These are phyloP conservation scores for Urocynchramus pylzowi DNA, from an alignment of 2,113 vertebrate genomes.

Conservation along the genomic window DNA sequence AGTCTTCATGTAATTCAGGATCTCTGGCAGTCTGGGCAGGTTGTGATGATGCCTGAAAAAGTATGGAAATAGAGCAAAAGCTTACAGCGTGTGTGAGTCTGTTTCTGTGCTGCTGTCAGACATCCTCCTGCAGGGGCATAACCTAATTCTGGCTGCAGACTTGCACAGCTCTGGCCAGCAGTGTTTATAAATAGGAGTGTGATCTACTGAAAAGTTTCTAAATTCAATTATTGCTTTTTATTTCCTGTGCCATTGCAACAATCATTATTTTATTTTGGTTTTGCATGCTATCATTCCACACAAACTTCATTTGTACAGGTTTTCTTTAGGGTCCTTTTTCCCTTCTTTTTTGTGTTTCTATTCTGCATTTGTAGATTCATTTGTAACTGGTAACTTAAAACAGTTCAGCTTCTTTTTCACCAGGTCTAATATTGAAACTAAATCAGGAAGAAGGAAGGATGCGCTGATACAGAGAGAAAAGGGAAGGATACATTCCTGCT, in stretches of 20 bases:
- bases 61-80: background rate
- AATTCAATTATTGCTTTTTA: slow-evolving; percentile 20
- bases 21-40: background rate
- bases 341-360: background rate
- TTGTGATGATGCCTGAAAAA: background rate
- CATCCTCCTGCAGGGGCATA: background rate
- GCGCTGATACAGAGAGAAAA: background rate
- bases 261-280: background rate
- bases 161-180: background rate
- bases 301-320: background rate
- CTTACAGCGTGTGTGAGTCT: background rate
- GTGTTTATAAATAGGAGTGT: background rate
- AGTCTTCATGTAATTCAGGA: background rate
- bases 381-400: background rate
- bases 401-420: background rate
- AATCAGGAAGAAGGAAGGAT: background rate
- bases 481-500: background rate
- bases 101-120: background rate
- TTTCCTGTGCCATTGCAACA: background rate
- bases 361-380: background rate
- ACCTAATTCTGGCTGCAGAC: background rate
- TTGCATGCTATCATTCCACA: background rate
- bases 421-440: background rate
- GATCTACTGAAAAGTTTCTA: background rate
- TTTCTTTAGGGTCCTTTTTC: background rate